These are phyloP conservation scores for Nixonia krombeini DNA, from an alignment of 1,140 invertebrate genomes.

Conservation along the genomic window DNA sequence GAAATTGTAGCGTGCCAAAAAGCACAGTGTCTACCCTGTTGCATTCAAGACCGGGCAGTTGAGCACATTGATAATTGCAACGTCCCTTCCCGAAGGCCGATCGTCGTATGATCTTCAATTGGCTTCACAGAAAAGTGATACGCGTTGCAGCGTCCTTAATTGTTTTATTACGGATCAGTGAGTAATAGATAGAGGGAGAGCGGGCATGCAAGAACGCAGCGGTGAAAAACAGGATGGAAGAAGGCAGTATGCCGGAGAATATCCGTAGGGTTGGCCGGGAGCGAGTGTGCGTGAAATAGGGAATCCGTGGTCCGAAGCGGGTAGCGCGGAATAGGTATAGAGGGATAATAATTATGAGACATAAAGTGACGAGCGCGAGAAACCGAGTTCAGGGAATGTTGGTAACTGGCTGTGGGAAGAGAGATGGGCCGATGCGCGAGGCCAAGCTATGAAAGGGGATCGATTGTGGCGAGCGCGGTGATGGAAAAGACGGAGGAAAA, in stretches of 20 bases:
- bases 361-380: conserved; percentile 67
- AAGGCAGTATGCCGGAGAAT: conserved; percentile 22
- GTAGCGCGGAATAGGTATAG: conserved; percentile 36
- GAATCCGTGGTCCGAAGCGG: conserved; percentile 17
- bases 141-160: too few species aligned
- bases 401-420: conserved; percentile 20
- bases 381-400: conserved; percentile 47
- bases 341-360: conserved; percentile 69
- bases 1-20: too few species aligned
- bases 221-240: conserved; percentile 12
- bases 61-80: too few species aligned
- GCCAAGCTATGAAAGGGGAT: conserved; percentile 15
- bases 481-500: conserved; percentile 26
- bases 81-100: too few species aligned
- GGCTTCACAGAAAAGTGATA: too few species aligned
- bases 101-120: too few species aligned
- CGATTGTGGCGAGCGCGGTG: conserved; percentile 25
- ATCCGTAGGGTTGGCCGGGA: conserved; percentile 10
- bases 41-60: too few species aligned
- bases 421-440: conserved; percentile 11
- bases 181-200: neutral
- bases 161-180: neutral
- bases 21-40: too few species aligned
- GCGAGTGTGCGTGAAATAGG: conserved; percentile 26
- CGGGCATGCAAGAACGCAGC: neutral